Evolutionary conservation across 2,113 vertebrate genomes (phyloP).

Genomic region (Cyanoderma ruficeps): DNA sequence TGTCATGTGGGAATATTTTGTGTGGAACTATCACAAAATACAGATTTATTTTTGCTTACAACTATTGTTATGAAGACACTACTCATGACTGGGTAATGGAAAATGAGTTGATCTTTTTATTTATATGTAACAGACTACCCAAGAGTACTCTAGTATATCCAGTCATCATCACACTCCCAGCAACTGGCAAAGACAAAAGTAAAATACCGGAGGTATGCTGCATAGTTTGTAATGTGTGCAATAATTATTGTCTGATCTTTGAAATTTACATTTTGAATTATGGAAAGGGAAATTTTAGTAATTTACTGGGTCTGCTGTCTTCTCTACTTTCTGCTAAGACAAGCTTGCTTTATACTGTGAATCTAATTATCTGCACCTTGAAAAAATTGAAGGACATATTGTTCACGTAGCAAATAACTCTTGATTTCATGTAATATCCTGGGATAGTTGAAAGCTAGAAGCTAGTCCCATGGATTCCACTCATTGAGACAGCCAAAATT

Average conservation of each 20-base stretch:
- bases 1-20: background rate
- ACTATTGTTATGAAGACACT: background rate
- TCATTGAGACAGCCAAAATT: background rate
- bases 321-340: background rate
- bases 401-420: background rate
- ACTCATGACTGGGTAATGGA: background rate
- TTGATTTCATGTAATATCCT: background rate
- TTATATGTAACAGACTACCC: background rate
- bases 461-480: background rate
- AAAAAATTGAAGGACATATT: background rate
- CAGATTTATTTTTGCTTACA: background rate
- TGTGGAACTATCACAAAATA: background rate
- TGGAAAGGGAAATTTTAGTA: background rate
- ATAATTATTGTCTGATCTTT: background rate
- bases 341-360: background rate
- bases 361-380: background rate
- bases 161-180: background rate
- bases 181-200: background rate
- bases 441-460: background rate
- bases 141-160: background rate
- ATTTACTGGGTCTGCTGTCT: background rate
- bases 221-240: background rate
- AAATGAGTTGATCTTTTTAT: background rate
- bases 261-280: background rate
- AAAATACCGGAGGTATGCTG: background rate